Conservation (phyloP, 2,797 vertebrate genomes). For the Euphonia xanthogaster region DNA sequence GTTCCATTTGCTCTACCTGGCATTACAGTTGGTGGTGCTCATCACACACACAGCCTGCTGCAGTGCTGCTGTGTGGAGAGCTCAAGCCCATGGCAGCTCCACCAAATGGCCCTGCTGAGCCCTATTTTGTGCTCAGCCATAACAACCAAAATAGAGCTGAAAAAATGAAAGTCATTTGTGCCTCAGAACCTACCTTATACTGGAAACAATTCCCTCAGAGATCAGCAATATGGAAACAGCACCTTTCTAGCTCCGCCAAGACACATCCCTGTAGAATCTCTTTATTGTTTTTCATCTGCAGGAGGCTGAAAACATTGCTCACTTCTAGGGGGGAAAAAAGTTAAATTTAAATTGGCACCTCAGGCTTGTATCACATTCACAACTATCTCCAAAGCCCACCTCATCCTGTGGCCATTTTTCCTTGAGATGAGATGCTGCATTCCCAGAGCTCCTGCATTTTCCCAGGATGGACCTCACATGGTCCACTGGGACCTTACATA, state of each 20-base stretch:
- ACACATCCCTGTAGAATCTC: not conserved
- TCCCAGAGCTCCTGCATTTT: not conserved
- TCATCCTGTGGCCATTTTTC: not conserved
- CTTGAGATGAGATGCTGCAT: not conserved
- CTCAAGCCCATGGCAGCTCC: not conserved
- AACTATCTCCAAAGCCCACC: not conserved
- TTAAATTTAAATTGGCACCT: not conserved
- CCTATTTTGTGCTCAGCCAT: not conserved
- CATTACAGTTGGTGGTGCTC: not conserved
- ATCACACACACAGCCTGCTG: not conserved
- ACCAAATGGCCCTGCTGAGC: not conserved
- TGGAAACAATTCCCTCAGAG: not conserved
- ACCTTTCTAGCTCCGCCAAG: not conserved
- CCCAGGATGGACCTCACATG: not conserved
- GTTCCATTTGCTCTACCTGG: slow-evolving; percentile 57
- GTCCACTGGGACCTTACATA: not conserved
- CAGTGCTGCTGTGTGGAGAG: not conserved
- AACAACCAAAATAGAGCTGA: not conserved
- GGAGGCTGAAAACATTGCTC: not conserved
- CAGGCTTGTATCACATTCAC: not conserved
- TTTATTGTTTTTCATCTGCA: not conserved
- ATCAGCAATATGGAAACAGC: not conserved
- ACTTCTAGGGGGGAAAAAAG: not conserved
- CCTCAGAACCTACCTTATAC: not conserved
- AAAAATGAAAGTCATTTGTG: not conserved